phyloP scores from a whole-genome alignment of 1,140 invertebrate genomes.

The Drosophila pandora region DNA sequence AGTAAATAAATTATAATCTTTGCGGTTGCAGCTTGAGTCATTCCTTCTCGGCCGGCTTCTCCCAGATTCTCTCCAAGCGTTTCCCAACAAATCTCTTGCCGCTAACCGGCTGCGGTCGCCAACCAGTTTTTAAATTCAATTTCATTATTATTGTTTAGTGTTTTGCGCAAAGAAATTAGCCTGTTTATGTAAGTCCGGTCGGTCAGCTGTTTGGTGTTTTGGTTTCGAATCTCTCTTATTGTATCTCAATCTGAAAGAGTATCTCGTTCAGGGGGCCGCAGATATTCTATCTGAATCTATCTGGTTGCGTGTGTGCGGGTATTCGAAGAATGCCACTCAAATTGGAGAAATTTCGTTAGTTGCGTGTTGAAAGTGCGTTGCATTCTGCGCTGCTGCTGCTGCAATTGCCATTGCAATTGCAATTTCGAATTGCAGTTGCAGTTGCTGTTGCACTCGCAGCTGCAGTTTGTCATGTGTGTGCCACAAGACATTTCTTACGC shows the following conservation, averaged over 20 bases:
- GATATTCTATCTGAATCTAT: conserved; percentile 55
- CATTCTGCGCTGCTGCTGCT: not conserved
- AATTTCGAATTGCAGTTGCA: conserved; percentile 27
- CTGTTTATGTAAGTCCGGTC: conserved; percentile 42
- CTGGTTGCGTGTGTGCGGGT: conserved; percentile 49
- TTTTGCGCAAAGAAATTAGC: conserved; percentile 53
- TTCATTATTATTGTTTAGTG: conserved; percentile 47
- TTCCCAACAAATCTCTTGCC: conserved; percentile 20
- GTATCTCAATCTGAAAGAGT: conserved; percentile 13
- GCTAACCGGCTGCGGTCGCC: conserved; percentile 32
- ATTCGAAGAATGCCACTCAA: conserved; percentile 56
- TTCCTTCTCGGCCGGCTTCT: conserved; percentile 62
- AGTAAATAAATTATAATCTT: conserved; percentile 42
- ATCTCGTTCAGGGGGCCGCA: not conserved
- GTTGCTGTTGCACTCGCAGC: conserved; percentile 54
- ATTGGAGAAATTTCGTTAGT: conserved; percentile 61
- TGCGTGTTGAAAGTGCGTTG: conserved; percentile 33
- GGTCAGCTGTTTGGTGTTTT: conserved; percentile 75
- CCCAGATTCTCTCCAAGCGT: conserved; percentile 29
- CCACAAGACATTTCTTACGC: conserved; percentile 61
- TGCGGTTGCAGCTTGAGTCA: conserved; percentile 58
- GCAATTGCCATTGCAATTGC: conserved; percentile 1
- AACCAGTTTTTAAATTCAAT: conserved; percentile 71
- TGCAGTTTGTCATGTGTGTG: conserved; percentile 73
- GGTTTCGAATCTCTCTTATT: conserved; percentile 32